Evolutionary conservation across 1,140 invertebrate genomes (phyloP).

Genomic region (Zaprionus capensis): DNA sequence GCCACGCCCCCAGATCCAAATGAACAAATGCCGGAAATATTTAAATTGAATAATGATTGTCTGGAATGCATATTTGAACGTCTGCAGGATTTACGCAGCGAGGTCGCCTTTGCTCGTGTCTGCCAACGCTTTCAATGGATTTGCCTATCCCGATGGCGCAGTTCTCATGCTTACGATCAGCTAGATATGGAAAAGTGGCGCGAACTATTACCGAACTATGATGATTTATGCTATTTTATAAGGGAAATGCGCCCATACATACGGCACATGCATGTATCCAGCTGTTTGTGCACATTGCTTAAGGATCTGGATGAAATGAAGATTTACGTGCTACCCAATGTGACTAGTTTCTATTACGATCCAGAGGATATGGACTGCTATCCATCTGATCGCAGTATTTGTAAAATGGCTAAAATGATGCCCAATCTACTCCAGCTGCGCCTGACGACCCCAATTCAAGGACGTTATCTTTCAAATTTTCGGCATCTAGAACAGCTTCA

Average conservation of each 20-base stretch:
- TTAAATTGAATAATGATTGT: constrained; percentile 71
- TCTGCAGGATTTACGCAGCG: constrained; percentile 58
- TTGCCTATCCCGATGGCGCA: constrained; percentile 58
- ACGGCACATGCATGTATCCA: constrained; percentile 51
- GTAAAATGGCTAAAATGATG: constrained; percentile 58
- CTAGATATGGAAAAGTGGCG: constrained; percentile 70
- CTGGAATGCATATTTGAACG: constrained; percentile 65
- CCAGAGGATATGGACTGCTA: constrained; percentile 73
- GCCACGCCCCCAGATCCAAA: not conserved
- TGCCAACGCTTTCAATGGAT: constrained; percentile 66
- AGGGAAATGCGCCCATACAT: constrained; percentile 53
- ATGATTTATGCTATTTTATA: constrained; percentile 70
- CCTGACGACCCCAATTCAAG: constrained; percentile 71
- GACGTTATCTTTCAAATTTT: constrained; percentile 60
- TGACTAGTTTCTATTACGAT: constrained; percentile 62
- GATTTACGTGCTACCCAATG: constrained; percentile 57
- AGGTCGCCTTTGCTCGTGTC: constrained; percentile 58
- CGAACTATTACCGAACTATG: constrained; percentile 57
- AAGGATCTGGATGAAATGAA: constrained; percentile 72
- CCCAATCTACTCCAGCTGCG: constrained; percentile 61
- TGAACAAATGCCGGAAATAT: constrained; percentile 41
- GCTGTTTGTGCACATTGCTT: constrained; percentile 62
- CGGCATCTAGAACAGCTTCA: constrained; percentile 65
- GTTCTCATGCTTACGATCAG: constrained; percentile 54
- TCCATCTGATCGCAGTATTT: constrained; percentile 67